phyloP scores from a whole-genome alignment of 2,797 vertebrate genomes.

The Xyrichtys novacula region DNA sequence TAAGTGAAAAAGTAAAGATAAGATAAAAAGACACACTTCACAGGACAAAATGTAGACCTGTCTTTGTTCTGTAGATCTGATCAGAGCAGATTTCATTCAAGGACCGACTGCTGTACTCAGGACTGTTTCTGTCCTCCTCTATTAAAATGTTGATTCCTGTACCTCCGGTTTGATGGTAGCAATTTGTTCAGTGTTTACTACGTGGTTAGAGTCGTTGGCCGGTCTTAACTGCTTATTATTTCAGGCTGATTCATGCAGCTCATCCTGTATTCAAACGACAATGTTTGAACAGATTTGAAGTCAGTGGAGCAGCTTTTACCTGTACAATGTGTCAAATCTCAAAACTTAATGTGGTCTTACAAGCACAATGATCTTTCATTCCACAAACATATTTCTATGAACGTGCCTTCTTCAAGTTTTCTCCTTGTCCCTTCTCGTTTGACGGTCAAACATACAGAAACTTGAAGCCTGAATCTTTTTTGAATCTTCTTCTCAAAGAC shows the following conservation, averaged over 20 bases:
- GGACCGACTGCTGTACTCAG: neutral
- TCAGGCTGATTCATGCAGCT: neutral
- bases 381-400: no score
- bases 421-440: no score
- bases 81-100: neutral
- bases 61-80: neutral
- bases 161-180: neutral
- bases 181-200: neutral
- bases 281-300: neutral
- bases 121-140: neutral
- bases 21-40: neutral
- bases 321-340: no score
- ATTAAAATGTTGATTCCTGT: neutral
- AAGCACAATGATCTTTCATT: neutral
- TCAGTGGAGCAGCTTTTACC: neutral
- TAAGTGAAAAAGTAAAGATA: neutral
- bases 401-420: neutral
- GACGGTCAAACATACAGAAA: neutral
- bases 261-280: neutral
- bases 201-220: neutral
- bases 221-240: neutral
- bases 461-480: neutral
- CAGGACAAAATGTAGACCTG: neutral
- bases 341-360: neutral
- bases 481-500: neutral